phyloP scores from a whole-genome alignment of 2,888 invertebrate genomes.

The Stenotaenia linearis region DNA sequence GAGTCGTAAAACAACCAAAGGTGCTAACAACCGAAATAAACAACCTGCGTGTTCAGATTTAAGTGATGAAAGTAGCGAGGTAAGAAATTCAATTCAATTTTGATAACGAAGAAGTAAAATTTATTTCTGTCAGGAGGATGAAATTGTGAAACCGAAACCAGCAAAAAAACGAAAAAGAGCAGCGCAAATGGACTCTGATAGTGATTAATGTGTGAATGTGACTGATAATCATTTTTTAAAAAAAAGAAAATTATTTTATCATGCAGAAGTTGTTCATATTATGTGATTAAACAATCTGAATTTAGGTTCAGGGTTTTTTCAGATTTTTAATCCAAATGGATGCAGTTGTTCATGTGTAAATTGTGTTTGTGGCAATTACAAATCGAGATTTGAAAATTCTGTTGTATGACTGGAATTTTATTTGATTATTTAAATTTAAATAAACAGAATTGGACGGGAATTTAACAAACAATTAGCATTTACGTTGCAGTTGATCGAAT shows the following conservation, averaged over 20 bases:
- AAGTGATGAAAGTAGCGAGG: constrained; percentile 63
- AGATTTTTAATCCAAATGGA: too few species aligned
- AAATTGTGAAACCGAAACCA: constrained; percentile 82
- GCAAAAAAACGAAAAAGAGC: constrained; percentile 83
- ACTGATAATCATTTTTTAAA: background rate
- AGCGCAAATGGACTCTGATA: constrained; percentile 69
- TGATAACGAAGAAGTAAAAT: background rate
- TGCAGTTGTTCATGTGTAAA: background rate
- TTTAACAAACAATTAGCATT: too few species aligned
- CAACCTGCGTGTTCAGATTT: constrained; percentile 59
- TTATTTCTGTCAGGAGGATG: constrained; percentile 59
- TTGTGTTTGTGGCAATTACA: background rate
- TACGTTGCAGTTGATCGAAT: too few species aligned
- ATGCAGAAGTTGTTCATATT: background rate
- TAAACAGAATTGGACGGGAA: too few species aligned
- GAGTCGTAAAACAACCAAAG: constrained; percentile 35
- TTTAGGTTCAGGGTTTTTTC: background rate
- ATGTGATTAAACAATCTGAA: background rate
- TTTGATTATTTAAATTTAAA: too few species aligned
- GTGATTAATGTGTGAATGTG: constrained; percentile 59
- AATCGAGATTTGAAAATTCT: too few species aligned
- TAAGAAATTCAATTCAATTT: background rate
- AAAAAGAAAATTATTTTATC: background rate
- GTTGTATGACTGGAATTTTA: too few species aligned
- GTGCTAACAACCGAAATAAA: constrained; percentile 45